Evolutionary conservation across 1,140 invertebrate species (phyloP), one percentile per base, ranked within the genome.

Genomic region (Drosophila nigromelanica): DNA sequence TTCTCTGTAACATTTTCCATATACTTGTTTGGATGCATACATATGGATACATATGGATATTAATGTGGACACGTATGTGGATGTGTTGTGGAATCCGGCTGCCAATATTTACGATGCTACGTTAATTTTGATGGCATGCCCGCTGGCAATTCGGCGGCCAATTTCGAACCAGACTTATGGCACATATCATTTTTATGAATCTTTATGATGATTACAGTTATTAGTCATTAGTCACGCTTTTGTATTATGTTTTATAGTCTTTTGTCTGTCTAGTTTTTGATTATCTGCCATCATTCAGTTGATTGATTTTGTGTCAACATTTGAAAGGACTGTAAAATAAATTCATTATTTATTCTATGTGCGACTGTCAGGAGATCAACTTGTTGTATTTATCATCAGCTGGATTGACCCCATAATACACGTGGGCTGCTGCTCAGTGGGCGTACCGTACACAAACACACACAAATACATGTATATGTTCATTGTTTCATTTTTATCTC

Each of bases 91-190:
- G 18, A 47, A 11, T 12, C 21, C 33, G 24, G 58, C 43, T 14
- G 47, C 48, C 73, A 47, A 82, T 89, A 86, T 87, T 87, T 82
- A 87, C 83, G 83, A 86, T 59, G 40, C 18, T 56, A 72, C 82
- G 78, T 87, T 87, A 89, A 87, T 87, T 89, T 87, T 89, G 75
- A 87, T 89, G 82, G 71, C 83, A 82, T 82, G 70, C 61, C 51
- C 50, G 58, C 18, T 56, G 64, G 63, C 68, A 80, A 73, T 79
- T 80, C 64, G 40, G 30, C 40, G 40, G 56, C 51, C 64, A 54
- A 40, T 66, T 47, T 30, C 18, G 51, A 42, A 27, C 27, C 42
- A n/a, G 42, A 54, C 27, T 63, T 80, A 76, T 56, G 51, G 56
- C 48, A 42, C 14, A 67, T 69, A 69, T 73, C 42, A 72, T 48